Percentiles rank a stretch among this genome's conserved stretches.
These are phyloP conservation scores for Triplophysa rosa DNA, from an alignment of 2,113 vertebrate genomes.

Conservation along the genomic window DNA sequence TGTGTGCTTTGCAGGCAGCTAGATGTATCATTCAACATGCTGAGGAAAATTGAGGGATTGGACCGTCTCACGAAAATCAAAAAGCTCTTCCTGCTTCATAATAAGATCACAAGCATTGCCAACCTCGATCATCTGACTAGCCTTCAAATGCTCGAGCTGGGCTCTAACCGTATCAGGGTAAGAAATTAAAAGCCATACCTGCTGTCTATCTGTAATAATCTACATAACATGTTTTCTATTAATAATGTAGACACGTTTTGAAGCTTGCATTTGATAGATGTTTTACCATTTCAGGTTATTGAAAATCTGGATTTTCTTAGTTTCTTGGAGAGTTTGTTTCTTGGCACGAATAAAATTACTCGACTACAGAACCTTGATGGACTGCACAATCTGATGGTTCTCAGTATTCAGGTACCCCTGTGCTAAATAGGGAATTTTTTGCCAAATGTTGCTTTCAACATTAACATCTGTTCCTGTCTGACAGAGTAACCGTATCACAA, in stretches of 20 bases:
- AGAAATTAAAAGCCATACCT: constrained; percentile 42
- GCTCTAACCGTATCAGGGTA: constrained; percentile 97
- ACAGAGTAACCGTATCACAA: constrained; percentile 96
- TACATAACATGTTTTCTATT: neutral
- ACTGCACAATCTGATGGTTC: constrained; percentile 86
- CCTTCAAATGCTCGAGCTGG: constrained; percentile 93
- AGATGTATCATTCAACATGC: constrained; percentile 93
- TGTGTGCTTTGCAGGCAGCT: constrained; percentile 76
- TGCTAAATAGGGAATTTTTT: neutral
- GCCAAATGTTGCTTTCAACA: neutral
- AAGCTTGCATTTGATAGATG: neutral
- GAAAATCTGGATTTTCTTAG: constrained; percentile 87
- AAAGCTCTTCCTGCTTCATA: constrained; percentile 96
- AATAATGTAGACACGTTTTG: neutral
- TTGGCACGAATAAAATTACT: constrained; percentile 99
- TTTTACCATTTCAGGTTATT: constrained; percentile 77
- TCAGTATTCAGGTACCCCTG: constrained; percentile 92
- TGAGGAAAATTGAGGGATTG: constrained; percentile 90
- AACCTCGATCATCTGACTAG: constrained; percentile 81
- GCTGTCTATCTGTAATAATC: neutral
- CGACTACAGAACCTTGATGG: constrained; percentile 93
- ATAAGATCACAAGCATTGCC: constrained; percentile 89
- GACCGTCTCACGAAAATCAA: constrained; percentile 83
- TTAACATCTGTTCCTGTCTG: neutral
- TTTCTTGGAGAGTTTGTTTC: constrained; percentile 89